Conservation (phyloP, 2,113 vertebrate species). For the Microtus pennsylvanicus region DNA sequence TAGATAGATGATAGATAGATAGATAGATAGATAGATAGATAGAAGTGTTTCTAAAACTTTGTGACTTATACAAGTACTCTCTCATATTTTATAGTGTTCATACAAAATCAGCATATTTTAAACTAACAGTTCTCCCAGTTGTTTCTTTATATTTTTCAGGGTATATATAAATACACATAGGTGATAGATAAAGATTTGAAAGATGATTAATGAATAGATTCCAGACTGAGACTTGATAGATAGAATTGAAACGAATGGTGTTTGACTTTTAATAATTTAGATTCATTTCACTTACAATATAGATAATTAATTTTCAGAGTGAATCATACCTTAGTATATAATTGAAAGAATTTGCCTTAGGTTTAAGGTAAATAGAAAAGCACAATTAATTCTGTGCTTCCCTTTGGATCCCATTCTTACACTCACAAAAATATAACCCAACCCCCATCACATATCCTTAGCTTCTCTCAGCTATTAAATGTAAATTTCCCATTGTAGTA, state of each 20-base stretch:
- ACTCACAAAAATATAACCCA: background rate
- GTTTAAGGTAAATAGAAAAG: background rate
- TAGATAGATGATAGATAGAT: background rate
- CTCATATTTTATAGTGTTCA: background rate
- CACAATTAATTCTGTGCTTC: background rate
- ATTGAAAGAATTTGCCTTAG: background rate
- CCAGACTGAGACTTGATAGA: background rate
- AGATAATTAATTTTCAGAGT: background rate
- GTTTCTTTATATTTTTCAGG: slow-evolving; percentile 6
- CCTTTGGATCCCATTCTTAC: background rate
- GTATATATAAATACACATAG: background rate
- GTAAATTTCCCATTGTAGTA: background rate
- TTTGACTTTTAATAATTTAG: background rate
- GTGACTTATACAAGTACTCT: background rate
- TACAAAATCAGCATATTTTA: slow-evolving; percentile 33
- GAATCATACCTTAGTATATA: background rate
- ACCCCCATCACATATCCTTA: background rate
- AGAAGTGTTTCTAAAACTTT: background rate
- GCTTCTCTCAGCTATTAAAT: background rate
- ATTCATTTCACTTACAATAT: background rate
- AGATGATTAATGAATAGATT: background rate
- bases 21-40: background rate
- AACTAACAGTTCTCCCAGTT: background rate
- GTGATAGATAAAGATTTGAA: background rate
- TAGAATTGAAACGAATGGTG: background rate